phyloP scores from a whole-genome alignment of 2,797 vertebrate species.

The Nannoperca australis region DNA sequence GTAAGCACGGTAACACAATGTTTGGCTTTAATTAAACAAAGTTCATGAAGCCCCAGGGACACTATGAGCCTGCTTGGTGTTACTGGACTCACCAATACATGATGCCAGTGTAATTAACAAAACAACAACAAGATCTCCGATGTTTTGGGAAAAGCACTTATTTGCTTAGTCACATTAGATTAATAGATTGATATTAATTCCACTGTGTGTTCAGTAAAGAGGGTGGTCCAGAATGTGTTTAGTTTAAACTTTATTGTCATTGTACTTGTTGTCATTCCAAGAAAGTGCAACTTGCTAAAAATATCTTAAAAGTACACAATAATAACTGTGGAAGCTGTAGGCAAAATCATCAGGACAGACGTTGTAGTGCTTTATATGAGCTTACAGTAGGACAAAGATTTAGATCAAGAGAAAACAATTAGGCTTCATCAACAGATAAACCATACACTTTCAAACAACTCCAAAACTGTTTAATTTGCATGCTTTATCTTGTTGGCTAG shows the following conservation, averaged over 20 bases:
- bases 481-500: neutral
- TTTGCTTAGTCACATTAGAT: neutral
- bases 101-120: neutral
- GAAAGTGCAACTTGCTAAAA: neutral
- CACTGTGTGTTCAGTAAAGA: neutral
- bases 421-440: neutral
- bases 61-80: neutral
- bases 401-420: neutral
- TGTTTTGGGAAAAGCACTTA: conserved; percentile 2
- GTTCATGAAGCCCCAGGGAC: neutral
- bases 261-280: neutral
- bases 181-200: neutral
- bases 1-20: conserved; percentile 18
- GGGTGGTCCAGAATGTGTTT: neutral
- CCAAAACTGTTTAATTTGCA: neutral
- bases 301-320: neutral
- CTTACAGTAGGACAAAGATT: neutral
- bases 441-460: neutral
- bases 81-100: conserved; percentile 4
- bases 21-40: conserved; percentile 25
- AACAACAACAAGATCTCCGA: neutral
- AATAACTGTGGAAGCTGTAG: neutral
- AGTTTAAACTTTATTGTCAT: neutral
- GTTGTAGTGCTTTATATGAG: neutral
- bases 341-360: neutral